Percentiles rank a stretch among this genome's conserved stretches.
phyloP scores from a whole-genome alignment of 2,797 vertebrate genomes.

The Pampus argenteus region DNA sequence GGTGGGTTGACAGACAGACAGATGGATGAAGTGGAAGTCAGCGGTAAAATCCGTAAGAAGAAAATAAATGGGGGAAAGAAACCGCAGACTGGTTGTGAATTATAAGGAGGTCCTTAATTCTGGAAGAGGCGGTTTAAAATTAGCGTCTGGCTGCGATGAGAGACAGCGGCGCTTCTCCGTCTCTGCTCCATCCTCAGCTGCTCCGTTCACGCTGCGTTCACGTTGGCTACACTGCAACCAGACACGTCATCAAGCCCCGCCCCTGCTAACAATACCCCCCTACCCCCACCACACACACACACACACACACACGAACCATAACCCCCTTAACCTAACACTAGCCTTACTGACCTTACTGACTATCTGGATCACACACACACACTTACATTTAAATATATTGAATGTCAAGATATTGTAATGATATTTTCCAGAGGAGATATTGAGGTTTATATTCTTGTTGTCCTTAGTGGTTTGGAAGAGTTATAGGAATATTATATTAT shows the following conservation, averaged over 20 bases:
- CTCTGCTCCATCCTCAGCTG: conserved; percentile 71
- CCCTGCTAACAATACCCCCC: conserved; percentile 29
- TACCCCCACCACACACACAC: conserved; percentile 8
- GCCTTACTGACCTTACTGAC: too few species aligned
- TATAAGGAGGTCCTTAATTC: conserved; percentile 7
- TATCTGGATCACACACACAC: too few species aligned
- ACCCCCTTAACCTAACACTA: too few species aligned
- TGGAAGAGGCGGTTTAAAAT: not conserved
- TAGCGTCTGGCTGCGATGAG: conserved; percentile 28
- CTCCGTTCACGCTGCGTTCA: conserved; percentile 66
- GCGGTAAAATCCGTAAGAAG: not conserved
- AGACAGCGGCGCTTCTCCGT: conserved; percentile 16
- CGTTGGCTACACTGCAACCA: conserved; percentile 47
- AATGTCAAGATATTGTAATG: too few species aligned
- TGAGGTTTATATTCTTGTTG: too few species aligned
- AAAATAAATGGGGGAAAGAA: not conserved
- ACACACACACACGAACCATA: not conserved
- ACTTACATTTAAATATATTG: too few species aligned
- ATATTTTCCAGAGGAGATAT: too few species aligned
- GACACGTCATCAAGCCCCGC: conserved; percentile 68
- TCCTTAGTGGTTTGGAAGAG: too few species aligned
- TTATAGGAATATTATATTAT: too few species aligned
- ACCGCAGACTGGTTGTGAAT: not conserved
- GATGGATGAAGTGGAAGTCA: conserved; percentile 46
- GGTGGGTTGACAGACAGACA: conserved; percentile 43